Evolutionary conservation across 64 coral and sea anemone species (phyloP).

Genomic region (Actinia equina): DNA sequence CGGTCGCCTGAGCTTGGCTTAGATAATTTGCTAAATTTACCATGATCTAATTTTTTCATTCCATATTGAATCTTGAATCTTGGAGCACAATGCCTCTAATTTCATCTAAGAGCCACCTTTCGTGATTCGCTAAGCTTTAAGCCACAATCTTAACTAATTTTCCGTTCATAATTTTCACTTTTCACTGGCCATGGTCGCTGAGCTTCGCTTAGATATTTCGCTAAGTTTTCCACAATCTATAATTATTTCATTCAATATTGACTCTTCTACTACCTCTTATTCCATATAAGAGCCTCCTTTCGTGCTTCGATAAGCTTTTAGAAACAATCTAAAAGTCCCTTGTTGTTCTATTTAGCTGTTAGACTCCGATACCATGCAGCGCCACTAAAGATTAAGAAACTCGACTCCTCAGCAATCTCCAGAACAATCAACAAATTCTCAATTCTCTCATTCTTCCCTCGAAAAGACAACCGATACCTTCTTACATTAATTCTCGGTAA

Average conservation of each 20-base stretch:
- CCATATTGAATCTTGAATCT: no score
- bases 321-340: background rate
- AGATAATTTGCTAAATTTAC: no score
- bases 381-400: background rate
- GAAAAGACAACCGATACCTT: conserved; percentile 18
- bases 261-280: background rate
- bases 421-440: conserved; percentile 19
- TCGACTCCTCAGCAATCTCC: background rate
- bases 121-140: background rate
- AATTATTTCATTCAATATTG: background rate
- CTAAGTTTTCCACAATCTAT: background rate
- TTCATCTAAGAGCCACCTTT: background rate
- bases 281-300: background rate
- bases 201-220: no score
- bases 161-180: no score
- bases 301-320: background rate
- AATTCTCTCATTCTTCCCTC: conserved; percentile 16
- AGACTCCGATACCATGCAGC: background rate
- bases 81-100: background rate
- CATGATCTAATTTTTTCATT: background rate
- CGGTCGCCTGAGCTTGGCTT: no score
- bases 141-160: background rate
- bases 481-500: conserved; percentile 4
- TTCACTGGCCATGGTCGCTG: no score
- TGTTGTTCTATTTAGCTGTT: background rate